phyloP scores from a whole-genome alignment of 1,140 invertebrate species.

The Diorhabda elongata region DNA sequence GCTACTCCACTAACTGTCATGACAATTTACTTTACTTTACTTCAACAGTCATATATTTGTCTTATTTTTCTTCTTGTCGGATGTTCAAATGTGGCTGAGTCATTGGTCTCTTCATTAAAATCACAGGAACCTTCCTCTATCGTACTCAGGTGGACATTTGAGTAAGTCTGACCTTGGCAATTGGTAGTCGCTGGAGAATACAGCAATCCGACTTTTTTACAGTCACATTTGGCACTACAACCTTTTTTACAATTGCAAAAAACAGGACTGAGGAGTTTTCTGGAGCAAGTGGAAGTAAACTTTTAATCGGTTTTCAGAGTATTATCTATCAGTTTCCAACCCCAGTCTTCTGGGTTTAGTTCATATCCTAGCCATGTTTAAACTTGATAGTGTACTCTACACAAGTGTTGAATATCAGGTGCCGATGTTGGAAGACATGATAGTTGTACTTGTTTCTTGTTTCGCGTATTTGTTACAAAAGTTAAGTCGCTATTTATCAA shows the following conservation, averaged over 20 bases:
- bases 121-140: constrained; percentile 8
- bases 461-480: constrained; percentile 14
- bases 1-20: too few relatives aligned
- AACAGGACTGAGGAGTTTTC: constrained; percentile 23
- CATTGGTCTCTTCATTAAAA: constrained; percentile 8
- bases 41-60: too few relatives aligned
- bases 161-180: constrained; percentile 19
- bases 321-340: constrained; percentile 24
- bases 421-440: constrained; percentile 21
- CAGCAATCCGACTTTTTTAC: neutral
- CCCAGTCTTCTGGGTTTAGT: constrained; percentile 10
- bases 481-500: neutral
- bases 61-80: too few relatives aligned
- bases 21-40: too few relatives aligned
- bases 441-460: constrained; percentile 21
- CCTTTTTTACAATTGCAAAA: constrained; percentile 10
- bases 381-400: too few relatives aligned
- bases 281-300: constrained; percentile 36
- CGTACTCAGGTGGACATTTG: constrained; percentile 10
- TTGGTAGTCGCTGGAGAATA: constrained; percentile 12
- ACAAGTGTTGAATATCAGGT: neutral
- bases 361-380: constrained; percentile 26
- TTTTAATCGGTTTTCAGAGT: constrained; percentile 33
- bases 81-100: constrained; percentile 1
- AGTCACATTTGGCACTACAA: neutral